Evolutionary conservation across 2,797 vertebrate species (phyloP), one percentile per base, ranked within the genome.

Genomic region (Nyctalus aviator): DNA sequence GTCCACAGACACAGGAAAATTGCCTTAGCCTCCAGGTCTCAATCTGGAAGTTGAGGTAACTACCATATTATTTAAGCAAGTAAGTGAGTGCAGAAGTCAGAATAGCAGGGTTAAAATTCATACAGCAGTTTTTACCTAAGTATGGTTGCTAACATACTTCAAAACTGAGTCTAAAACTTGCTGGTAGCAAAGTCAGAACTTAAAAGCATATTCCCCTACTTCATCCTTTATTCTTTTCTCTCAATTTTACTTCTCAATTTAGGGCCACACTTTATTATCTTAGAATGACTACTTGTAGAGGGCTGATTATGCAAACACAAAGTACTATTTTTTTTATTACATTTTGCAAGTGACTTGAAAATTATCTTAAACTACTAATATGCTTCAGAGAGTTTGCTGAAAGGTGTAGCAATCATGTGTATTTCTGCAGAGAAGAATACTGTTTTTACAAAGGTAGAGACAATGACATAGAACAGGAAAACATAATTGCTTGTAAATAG

Each of bases 351-450:
- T 81, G 76, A 90, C 8, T 89, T 66, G 13, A 84, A 94, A 44
- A 89, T 83, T 35, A 75, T 32, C 71, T 92, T 86, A 91, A 73
- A 27, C 72, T 86, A 44, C 53, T 53, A 62, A 66, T 50, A 55
- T 25, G 30, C n/a, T 92, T 77, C 57, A 41, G 77, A 59, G 93
- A 71, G 57, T 75, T 83, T 62, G n/a, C 71, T 94, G 79, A 91
- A 71, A 27, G 23, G 25, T 30, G 10, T 23, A 66, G 32, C 83
- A 59, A 72, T 85, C 62, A 32, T 35, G n/a, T n/a, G 27, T 30
- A 14, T 84, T 91, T 95, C 59, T 76, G 27, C 35, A 93, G 66
- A 96, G 25, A 41, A 89, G 21, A 71, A 62, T 35, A 68, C 41
- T 77, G 10, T 71, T 87, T 87, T 89, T 81, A 78, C 6, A 55